Evolutionary conservation across 2,113 vertebrate genomes (phyloP), one percentile per base, ranked within the genome.

Genomic region (Sisor rabdophorus): DNA sequence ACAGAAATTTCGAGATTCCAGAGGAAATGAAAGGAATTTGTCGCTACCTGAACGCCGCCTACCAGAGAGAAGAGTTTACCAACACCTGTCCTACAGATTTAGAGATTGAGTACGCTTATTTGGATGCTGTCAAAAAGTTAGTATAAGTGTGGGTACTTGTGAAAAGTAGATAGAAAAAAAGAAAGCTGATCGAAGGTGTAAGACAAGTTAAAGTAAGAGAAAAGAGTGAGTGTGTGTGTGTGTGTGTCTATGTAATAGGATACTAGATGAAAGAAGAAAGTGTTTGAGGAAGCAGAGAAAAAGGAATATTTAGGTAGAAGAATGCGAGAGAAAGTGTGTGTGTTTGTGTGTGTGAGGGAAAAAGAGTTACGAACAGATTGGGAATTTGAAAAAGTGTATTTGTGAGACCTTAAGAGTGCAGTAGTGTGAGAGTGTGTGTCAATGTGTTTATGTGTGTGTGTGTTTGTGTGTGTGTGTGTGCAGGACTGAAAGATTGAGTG

Each of bases 1-100:
- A 96, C n/a, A 89, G 96, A 16, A 91, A 91, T 85, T 97, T 98
- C 73, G 93, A 98, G 78, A 94, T 99, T 81, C 96, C 97, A 1
- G 77, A 83, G 0, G 95, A 97, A 76, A 96, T 99, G 96, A 92
- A 86, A 0, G 95, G 95, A 54, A 79, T 98, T 76, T 95, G 94
- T 85, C 89, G 95, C 79, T 98, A 99, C 84, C 84, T 99, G 84
- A 92, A 93, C 82, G 89, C 89, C 2, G 95, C 96, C 0, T 98
- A 94, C 2, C 86, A 93, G 60, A 91, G 93, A 87, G 94, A 96
- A 59, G 97, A 98, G 86, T 99, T 99, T 88, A 94, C 88, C 86
- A 95, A 91, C 84, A 99, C 97, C 11, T 98, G 96, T 68, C 97
- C 97, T 0, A 94, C 94, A 0, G 93, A 96, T 81, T 89, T 89